These are phyloP conservation scores for Hystrix brachyura DNA, from an alignment of 2,113 vertebrate species.

Conservation along the genomic window DNA sequence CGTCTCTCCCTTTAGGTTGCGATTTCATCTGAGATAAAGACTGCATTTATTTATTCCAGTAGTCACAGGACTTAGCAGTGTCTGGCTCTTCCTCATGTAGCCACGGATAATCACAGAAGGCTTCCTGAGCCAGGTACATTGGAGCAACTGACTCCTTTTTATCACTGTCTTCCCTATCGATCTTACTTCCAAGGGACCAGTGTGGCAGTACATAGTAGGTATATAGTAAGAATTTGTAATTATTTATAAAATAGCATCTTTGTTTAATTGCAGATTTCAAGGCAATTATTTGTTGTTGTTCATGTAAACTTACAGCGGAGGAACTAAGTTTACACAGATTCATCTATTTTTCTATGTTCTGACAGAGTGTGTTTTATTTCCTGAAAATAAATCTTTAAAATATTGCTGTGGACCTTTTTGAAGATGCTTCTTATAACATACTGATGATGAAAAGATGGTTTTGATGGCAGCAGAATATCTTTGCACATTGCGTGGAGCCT, in stretches of 20 bases:
- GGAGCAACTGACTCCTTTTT: neutral
- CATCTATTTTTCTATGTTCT: slow-evolving; percentile 2
- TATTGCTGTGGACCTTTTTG: neutral
- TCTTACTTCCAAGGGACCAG: neutral
- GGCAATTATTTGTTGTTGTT: neutral
- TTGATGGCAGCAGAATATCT: neutral
- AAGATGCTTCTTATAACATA: neutral
- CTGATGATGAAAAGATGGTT: neutral
- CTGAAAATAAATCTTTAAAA: neutral
- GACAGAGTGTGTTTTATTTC: neutral
- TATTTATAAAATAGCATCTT: neutral
- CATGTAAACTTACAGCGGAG: neutral
- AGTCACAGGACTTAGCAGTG: neutral
- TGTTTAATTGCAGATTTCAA: neutral
- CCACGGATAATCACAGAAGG: neutral
- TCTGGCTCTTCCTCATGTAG: neutral
- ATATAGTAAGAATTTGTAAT: neutral
- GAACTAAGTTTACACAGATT: neutral
- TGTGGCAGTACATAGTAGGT: neutral
- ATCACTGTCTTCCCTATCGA: neutral
- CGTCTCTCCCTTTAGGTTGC: neutral
- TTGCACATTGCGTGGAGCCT: neutral
- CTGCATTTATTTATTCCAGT: neutral
- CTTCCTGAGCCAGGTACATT: neutral
- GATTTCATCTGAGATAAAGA: neutral